Conservation (phyloP, 2,888 invertebrate species). For the Pheosia gnoma region DNA sequence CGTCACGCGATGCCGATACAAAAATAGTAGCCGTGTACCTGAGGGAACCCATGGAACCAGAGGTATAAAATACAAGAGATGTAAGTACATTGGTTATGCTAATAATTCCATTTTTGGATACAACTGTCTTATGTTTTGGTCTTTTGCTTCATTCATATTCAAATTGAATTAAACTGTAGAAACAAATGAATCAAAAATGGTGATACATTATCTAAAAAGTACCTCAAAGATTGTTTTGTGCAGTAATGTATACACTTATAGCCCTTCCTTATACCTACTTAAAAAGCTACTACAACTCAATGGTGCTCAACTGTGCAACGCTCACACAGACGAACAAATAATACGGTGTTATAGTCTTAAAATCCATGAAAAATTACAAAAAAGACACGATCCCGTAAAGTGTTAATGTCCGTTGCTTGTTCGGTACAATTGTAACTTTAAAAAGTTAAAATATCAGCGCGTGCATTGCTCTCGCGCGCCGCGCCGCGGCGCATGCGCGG, state of each 20-base stretch:
- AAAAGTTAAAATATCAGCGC: constrained; percentile 53
- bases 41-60: constrained; percentile 63
- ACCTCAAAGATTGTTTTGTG: too few relatives aligned
- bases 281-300: too few relatives aligned
- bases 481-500: constrained; percentile 10
- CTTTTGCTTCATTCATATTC: constrained; percentile 10
- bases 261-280: too few relatives aligned
- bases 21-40: constrained; percentile 53
- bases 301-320: too few relatives aligned
- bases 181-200: too few relatives aligned
- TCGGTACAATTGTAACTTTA: not conserved
- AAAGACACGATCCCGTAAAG: not conserved
- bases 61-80: constrained; percentile 42
- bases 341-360: too few relatives aligned
- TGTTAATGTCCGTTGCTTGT: not conserved
- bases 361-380: too few relatives aligned
- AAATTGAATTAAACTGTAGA: not conserved
- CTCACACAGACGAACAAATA: too few relatives aligned
- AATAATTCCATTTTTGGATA: constrained; percentile 17
- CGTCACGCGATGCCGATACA: constrained; percentile 64
- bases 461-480: constrained; percentile 38
- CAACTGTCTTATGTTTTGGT: not conserved
- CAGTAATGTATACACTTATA: too few relatives aligned
- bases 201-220: too few relatives aligned
- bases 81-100: constrained; percentile 18